Evolutionary conservation across 2,113 vertebrate genomes (phyloP), one percentile per base, ranked within the genome.

Genomic region (Melanostigma gelatinosum): DNA sequence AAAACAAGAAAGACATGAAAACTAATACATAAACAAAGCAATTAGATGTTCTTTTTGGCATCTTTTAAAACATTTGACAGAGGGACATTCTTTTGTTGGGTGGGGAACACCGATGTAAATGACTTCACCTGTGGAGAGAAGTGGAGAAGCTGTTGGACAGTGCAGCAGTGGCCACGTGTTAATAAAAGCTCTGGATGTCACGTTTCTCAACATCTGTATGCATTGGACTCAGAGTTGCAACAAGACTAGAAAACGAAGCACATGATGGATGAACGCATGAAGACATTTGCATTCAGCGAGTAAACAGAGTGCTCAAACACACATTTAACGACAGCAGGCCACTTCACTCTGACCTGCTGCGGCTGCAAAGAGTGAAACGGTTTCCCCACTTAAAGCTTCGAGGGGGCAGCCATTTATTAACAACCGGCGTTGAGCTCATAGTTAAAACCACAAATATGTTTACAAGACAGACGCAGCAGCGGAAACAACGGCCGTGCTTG

Each of bases 371-470:
- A 67, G 36, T 58, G 29, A 82, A 75, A 69, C 12, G 2, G 34
- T 29, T 54, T 50, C 66, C 65, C 54, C 27, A 22, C 16, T 20
- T 55, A 18, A 54, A 74, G 42, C 58, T 38, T 16, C 18, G 34
- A 60, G 11, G 32, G 32, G 54, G 24, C 20, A 42, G 34, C 3
- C 34, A 5, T 75, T 71, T 52, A 80, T 75, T 36, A 88, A 52
- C 65, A 62, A 66, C 9, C 65, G 55, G 68, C 20, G 2, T 55
- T n/a, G 55, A 77, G 66, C 73, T 67, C 67, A 2, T n/a, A 61
- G 48, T 79, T 84, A 82, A 77, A 85, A 65, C 46, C 74, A 66
- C 34, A 82, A 64, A 79, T 22, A 40, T 48, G 40, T 91, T 83
- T 71, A 75, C 79, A 69, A 70, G 75, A 64, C 46, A 65, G 48